phyloP scores from a whole-genome alignment of 2,888 invertebrate species.

The Trissolcus japonicus region DNA sequence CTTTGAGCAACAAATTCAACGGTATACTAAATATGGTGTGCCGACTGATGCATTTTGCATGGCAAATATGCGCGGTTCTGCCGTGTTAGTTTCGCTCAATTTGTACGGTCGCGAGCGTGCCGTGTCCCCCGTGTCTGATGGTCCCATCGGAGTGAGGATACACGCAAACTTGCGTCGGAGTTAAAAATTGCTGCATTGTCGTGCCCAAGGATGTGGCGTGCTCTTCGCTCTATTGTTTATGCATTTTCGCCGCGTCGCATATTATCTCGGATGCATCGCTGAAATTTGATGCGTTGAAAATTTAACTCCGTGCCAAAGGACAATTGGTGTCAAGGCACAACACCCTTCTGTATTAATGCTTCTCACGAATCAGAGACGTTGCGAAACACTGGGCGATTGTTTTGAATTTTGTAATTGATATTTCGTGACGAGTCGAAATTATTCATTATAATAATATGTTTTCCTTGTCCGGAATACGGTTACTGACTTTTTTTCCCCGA shows the following conservation, averaged over 20 bases:
- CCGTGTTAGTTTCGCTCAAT: slow-evolving; percentile 48
- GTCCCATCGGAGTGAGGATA: not conserved
- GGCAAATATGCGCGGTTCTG: slow-evolving; percentile 32
- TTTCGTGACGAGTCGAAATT: too few relatives aligned
- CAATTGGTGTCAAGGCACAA: slow-evolving; percentile 52
- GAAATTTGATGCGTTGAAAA: slow-evolving; percentile 34
- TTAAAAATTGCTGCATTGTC: slow-evolving; percentile 43
- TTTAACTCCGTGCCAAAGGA: slow-evolving; percentile 16
- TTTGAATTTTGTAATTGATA: not conserved
- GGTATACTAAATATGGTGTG: slow-evolving; percentile 35
- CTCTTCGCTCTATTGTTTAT: slow-evolving; percentile 33
- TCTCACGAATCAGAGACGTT: slow-evolving; percentile 32
- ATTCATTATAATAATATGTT: too few relatives aligned
- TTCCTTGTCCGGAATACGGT: too few relatives aligned
- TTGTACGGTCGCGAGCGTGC: slow-evolving; percentile 22
- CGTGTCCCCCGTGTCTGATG: not conserved
- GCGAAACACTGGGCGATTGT: slow-evolving; percentile 18
- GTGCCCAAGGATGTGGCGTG: slow-evolving; percentile 12
- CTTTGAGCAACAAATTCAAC: slow-evolving; percentile 35
- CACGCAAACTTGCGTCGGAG: slow-evolving; percentile 15
- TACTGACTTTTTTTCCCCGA: too few relatives aligned
- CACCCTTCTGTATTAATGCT: slow-evolving; percentile 27
- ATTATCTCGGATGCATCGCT: slow-evolving; percentile 20
- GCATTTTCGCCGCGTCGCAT: not conserved
- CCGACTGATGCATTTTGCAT: slow-evolving; percentile 28